phyloP scores from a whole-genome alignment of 2,888 invertebrate species.

The Spisula subtruncata region DNA sequence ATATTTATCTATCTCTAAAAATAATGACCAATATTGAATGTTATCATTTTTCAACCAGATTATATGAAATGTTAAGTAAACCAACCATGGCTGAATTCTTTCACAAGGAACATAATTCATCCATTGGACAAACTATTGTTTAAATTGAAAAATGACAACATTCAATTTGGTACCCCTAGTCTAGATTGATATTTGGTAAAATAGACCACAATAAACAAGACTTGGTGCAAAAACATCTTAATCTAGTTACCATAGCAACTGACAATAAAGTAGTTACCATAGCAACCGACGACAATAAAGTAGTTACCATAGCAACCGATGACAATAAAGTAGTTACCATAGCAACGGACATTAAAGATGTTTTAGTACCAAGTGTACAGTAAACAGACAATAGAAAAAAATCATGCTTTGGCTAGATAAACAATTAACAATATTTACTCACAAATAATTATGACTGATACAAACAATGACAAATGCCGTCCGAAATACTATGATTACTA shows the following conservation, averaged over 20 bases:
- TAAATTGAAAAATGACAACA: neutral
- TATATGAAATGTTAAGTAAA: too few species aligned
- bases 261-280: neutral
- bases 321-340: neutral
- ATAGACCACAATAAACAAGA: conserved; percentile 37
- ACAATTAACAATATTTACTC: conserved; percentile 43
- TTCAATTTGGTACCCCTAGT: conserved; percentile 21
- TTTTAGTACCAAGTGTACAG: neutral
- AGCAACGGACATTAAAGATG: neutral
- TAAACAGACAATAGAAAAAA: conserved; percentile 33
- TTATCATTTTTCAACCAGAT: neutral
- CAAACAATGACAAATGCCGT: neutral
- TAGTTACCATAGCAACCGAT: too few species aligned
- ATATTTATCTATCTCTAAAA: conserved; percentile 64
- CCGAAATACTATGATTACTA: neutral
- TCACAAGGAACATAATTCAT: too few species aligned
- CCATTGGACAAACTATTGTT: too few species aligned
- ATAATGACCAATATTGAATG: conserved; percentile 34
- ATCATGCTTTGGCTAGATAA: conserved; percentile 49
- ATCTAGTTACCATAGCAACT: neutral
- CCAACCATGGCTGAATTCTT: too few species aligned
- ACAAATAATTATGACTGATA: neutral
- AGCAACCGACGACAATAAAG: too few species aligned
- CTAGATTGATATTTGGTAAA: conserved; percentile 52
- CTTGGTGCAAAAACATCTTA: conserved; percentile 9